Evolutionary conservation across 2,888 invertebrate species (phyloP).

Genomic region (Graphium colonna): DNA sequence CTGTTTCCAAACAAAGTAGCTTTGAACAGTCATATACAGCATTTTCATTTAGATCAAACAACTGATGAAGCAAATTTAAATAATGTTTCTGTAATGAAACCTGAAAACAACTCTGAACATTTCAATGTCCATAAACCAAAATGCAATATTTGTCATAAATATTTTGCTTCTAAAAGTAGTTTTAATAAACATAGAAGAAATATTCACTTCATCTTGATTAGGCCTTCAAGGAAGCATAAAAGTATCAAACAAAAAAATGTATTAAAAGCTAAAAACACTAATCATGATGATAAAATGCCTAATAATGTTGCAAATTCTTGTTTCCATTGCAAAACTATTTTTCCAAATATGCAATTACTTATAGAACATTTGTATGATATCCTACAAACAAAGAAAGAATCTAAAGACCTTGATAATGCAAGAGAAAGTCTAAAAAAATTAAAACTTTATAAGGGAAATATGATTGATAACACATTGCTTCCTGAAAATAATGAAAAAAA

Average conservation of each 20-base stretch:
- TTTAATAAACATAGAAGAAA: conserved; percentile 38
- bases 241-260: conserved; percentile 21
- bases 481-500: not conserved
- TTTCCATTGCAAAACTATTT: conserved; percentile 51
- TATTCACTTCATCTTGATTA: conserved; percentile 29
- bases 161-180: conserved; percentile 28
- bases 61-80: conserved; percentile 6
- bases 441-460: not conserved
- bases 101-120: conserved; percentile 1
- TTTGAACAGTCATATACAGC: conserved; percentile 35
- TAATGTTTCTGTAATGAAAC: not conserved
- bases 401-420: conserved; percentile 7
- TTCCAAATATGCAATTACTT: conserved; percentile 43
- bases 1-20: conserved; percentile 43
- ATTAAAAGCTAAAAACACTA: conserved; percentile 7
- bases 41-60: conserved; percentile 26
- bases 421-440: not conserved
- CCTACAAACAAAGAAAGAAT: conserved; percentile 35
- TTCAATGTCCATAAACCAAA: conserved; percentile 22
- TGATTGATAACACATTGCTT: not conserved
- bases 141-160: conserved; percentile 37
- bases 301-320: conserved; percentile 32
- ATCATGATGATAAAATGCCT: not conserved
- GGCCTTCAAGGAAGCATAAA: conserved; percentile 13
- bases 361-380: conserved; percentile 60